Conservation (phyloP, 2,797 vertebrate genomes). For the Oreochromis mossambicus region DNA sequence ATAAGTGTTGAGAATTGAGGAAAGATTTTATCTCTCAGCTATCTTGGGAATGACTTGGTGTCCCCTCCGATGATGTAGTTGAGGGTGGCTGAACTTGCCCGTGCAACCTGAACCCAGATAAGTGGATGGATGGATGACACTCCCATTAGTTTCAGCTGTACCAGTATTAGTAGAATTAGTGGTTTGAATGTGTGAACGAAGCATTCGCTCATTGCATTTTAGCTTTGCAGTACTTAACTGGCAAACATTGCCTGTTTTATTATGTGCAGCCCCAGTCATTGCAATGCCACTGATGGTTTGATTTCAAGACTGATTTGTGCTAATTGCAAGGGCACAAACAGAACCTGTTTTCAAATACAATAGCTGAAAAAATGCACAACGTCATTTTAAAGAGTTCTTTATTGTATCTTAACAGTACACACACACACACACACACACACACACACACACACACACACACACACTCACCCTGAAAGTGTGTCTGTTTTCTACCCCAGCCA, state of each 20-base stretch:
- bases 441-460: not conserved
- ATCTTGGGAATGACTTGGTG: not conserved
- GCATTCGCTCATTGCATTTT: not conserved
- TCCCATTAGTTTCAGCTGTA: not conserved
- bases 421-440: not conserved
- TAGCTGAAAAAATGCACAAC: not conserved
- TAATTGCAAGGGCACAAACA: not conserved
- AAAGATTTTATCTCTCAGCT: not conserved
- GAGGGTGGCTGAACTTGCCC: not conserved
- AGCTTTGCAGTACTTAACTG: not conserved
- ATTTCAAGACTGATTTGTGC: not conserved
- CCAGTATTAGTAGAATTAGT: not conserved
- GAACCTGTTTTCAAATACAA: not conserved
- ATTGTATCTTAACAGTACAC: not conserved
- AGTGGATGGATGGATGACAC: not conserved
- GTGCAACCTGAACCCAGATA: not conserved
- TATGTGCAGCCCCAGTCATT: not conserved
- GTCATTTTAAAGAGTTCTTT: not conserved
- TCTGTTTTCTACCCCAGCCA: constrained; percentile 53
- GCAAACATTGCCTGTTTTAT: not conserved
- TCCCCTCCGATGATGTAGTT: not conserved
- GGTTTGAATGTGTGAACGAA: not conserved
- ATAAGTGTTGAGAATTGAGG: not conserved
- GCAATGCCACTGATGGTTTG: not conserved
- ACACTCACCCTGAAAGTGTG: constrained; percentile 9